These are phyloP conservation scores for Ispidina picta DNA, from an alignment of 2,797 vertebrate genomes.

Conservation along the genomic window DNA sequence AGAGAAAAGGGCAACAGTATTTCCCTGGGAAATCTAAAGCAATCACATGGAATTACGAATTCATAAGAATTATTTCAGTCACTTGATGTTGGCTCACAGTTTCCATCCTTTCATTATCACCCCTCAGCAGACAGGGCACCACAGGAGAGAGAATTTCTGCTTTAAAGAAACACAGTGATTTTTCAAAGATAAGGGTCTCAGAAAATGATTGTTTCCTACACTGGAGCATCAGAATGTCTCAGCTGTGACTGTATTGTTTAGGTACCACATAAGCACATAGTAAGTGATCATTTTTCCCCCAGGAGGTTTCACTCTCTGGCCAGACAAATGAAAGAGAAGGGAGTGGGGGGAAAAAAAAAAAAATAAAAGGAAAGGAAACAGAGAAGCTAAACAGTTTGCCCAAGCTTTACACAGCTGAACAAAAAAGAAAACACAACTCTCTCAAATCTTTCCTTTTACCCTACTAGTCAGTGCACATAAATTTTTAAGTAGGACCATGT, in stretches of 20 bases:
- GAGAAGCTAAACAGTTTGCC: neutral
- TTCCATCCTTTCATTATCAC: conserved; percentile 7
- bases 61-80: conserved; percentile 17
- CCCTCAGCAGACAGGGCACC: neutral
- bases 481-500: neutral
- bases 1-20: neutral
- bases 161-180: neutral
- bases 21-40: conserved; percentile 25
- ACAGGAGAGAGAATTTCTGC: neutral
- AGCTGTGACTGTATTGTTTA: neutral
- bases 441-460: neutral
- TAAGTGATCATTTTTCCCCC: neutral
- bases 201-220: neutral
- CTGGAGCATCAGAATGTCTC: neutral
- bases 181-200: neutral
- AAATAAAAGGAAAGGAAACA: neutral
- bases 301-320: neutral
- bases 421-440: neutral
- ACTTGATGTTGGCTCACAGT: conserved; percentile 7
- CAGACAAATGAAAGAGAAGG: neutral
- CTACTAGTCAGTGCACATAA: neutral
- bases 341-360: too few relatives aligned
- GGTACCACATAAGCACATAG: neutral
- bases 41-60: conserved; percentile 13
- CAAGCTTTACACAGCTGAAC: neutral